Conservation (phyloP, 2,888 invertebrate genomes). For the Germaria angustata region DNA sequence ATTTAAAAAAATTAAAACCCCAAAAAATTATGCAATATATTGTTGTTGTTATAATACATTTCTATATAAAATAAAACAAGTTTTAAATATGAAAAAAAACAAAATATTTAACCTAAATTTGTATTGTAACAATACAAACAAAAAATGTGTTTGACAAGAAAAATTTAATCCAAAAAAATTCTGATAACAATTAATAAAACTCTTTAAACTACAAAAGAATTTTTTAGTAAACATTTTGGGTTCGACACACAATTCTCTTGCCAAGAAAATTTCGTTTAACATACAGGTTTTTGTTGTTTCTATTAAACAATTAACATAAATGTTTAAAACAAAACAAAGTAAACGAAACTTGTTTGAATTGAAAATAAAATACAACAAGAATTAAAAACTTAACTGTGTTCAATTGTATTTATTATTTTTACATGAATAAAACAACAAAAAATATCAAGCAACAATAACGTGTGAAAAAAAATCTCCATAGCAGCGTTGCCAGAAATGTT, state of each 20-base stretch:
- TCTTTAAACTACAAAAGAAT: not conserved
- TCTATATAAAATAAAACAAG: conserved; percentile 31
- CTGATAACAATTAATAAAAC: not conserved
- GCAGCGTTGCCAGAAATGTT: conserved; percentile 9
- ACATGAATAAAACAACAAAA: conserved; percentile 51
- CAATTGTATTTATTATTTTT: not conserved
- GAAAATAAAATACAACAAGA: conserved; percentile 22
- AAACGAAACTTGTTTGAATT: conserved; percentile 44
- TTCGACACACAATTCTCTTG: not conserved
- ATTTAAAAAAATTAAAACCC: not conserved
- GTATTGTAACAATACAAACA: not conserved
- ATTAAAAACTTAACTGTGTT: conserved; percentile 31
- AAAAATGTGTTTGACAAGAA: not conserved
- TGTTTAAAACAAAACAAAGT: conserved; percentile 44
- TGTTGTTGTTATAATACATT: conserved; percentile 26
- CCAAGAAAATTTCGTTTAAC: not conserved
- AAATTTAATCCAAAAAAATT: not conserved
- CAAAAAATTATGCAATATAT: conserved; percentile 43
- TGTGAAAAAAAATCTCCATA: conserved; percentile 48
- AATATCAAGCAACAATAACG: conserved; percentile 8
- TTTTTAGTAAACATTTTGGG: not conserved
- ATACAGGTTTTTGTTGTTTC: conserved; percentile 32
- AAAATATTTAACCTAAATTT: conserved; percentile 43
- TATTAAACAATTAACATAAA: not conserved
- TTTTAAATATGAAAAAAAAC: conserved; percentile 25